A percentile compares a stretch with the other conserved stretches of the same genome.
These are phyloP conservation scores for Cyprinodon tularosa DNA, from an alignment of 2,113 vertebrate species.

Conservation along the genomic window DNA sequence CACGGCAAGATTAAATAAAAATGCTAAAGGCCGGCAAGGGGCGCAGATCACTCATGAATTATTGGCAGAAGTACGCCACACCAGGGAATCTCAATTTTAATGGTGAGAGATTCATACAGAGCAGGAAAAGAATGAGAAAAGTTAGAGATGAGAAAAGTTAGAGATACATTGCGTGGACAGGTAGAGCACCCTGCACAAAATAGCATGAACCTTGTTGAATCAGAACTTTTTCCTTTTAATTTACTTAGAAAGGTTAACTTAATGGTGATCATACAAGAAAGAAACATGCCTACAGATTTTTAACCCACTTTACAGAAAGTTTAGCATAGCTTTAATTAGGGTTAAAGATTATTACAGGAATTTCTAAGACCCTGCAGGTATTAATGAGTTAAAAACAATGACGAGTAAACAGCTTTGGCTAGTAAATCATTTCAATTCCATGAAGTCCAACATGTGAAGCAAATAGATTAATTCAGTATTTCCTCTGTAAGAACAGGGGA, in stretches of 20 bases:
- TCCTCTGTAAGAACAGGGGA: no score
- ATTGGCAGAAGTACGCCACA: conserved; percentile 87
- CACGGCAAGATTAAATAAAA: conserved; percentile 91
- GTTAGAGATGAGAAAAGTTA: conserved; percentile 5
- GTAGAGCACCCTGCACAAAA: conserved; percentile 1
- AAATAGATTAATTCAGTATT: no score
- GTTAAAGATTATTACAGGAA: no score
- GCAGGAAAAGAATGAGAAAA: conserved; percentile 5
- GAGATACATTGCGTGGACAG: neutral
- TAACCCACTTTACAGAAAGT: no score
- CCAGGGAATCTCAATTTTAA: conserved; percentile 85
- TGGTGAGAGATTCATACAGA: conserved; percentile 36
- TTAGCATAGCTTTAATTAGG: no score
- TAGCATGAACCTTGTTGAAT: neutral
- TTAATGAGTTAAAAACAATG: no score
- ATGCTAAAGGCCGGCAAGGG: conserved; percentile 90
- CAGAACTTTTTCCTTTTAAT: neutral
- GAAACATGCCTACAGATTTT: no score
- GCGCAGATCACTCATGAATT: conserved; percentile 94
- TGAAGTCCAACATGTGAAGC: no score
- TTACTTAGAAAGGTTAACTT: neutral
- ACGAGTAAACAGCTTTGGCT: no score
- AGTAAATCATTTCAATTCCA: no score
- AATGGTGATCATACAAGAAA: no score
- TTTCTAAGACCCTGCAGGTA: no score